Base-by-base conservation (phyloP, 2,888 invertebrate genomes). In the Rotaria magnacalcarata region DNA sequence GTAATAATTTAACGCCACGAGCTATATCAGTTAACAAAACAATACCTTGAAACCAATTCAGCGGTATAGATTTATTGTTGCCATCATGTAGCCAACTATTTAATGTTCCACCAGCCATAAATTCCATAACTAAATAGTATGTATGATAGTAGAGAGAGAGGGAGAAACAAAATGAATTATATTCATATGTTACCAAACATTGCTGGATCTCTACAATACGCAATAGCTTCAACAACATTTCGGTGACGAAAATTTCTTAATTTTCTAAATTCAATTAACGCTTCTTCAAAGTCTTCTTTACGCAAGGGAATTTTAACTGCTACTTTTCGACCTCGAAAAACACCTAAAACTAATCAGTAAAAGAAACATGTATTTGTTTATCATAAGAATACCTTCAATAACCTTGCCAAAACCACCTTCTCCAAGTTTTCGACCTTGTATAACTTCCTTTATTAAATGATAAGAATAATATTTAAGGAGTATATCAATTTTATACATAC, bases 351-450 rank as follows among this genome's bases (percentile, higher is more conserved):
- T 52, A 52, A 52, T 47, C 7, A 58, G 58, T 58, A 58, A 14
- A 58, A 58, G n/a, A 58, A n/a, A 58, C n/a, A 24, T 58, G 21
- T n/a, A 34, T 2, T 34, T 34, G 34, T 34, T 34, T 34, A 34
- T 34, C 34, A 34, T 34, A 34, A 34, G 34, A 34, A 34, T 34
- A 67, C 67, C 67, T 67, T 67, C 34, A 34, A 67, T 27, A 27
- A 67, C 67, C 27, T 67, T 67, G 11, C 67, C 67, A 67, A 67
- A 67, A 67, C 67, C 67, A 67, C 67, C 67, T 67, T 67, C 34
- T 10, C 67, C 67, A 10, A 67, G 27, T 67, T 67, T 34, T 67
- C 16, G n/a, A 27, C 67, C 67, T 67, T 27, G 67, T 7, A 14
- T 67, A 34, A 67, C 27, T 27, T 67, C 54, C 54, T 54, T 34